Evolutionary conservation across 2,888 invertebrate genomes (phyloP).

Genomic region (Rhingia campestris): DNA sequence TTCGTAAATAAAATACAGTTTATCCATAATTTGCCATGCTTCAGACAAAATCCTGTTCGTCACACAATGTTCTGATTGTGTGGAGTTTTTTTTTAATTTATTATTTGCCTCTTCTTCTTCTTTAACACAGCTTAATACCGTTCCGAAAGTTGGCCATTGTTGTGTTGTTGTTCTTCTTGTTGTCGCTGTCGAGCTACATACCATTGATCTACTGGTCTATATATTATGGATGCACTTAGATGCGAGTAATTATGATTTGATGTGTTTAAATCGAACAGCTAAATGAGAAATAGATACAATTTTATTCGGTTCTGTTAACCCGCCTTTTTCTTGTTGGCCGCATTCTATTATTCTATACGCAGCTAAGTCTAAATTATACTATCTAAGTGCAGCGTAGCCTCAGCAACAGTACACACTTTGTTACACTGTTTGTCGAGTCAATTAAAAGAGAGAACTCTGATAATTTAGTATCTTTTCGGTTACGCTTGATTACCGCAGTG

Average conservation of each 20-base stretch:
- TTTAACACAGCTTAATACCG: constrained; percentile 14
- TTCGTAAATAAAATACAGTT: constrained; percentile 43
- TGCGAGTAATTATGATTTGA: constrained; percentile 46
- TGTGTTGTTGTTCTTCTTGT: constrained; percentile 17
- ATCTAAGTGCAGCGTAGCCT: constrained; percentile 21
- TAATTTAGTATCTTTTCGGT: constrained; percentile 69
- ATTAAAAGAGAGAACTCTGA: constrained; percentile 68
- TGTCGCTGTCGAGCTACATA: constrained; percentile 31
- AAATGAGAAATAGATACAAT: constrained; percentile 32
- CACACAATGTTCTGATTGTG: constrained; percentile 23
- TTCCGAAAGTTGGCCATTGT: constrained; percentile 8
- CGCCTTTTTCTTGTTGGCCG: constrained; percentile 70
- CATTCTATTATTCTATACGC: constrained; percentile 42
- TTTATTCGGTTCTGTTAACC: constrained; percentile 50
- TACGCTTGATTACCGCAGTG: constrained; percentile 67
- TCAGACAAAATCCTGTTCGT: constrained; percentile 4
- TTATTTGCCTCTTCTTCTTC: too few relatives aligned
- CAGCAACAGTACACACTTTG: neutral
- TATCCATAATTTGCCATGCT: neutral
- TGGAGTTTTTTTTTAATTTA: constrained; percentile 11
- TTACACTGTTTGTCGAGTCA: constrained; percentile 56
- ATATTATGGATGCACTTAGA: constrained; percentile 67
- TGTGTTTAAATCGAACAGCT: constrained; percentile 28
- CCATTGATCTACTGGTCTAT: constrained; percentile 78
- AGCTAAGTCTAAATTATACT: constrained; percentile 45